Percentiles rank a stretch among this genome's conserved stretches.
phyloP scores from a whole-genome alignment of 30 jellyfish, hydroid and myxozoan species.

The Pseudorhiza aurosa region DNA sequence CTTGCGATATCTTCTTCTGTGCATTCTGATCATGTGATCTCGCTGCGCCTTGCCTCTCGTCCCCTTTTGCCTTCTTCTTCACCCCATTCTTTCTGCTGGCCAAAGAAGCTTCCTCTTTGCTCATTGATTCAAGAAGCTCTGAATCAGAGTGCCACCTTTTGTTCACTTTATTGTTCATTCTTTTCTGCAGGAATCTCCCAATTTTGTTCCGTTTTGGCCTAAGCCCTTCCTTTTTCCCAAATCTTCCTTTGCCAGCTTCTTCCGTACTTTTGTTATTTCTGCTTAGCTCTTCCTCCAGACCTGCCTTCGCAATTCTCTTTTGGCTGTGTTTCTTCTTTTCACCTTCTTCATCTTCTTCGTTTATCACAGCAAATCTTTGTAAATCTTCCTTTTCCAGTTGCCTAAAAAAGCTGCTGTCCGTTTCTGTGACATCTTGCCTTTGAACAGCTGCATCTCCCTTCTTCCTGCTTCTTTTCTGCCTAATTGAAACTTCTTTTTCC shows the following conservation, averaged over 20 bases:
- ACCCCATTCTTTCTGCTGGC: constrained; percentile 17
- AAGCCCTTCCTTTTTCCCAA: background rate
- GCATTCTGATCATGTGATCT: too few relatives aligned
- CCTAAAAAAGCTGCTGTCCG: constrained; percentile 61
- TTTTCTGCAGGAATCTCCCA: constrained; percentile 1
- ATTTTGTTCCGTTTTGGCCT: background rate
- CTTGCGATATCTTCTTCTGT: too few relatives aligned
- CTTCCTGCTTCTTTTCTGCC: background rate
- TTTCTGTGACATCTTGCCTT: constrained; percentile 16
- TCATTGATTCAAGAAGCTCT: constrained; percentile 51
- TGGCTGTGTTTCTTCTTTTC: background rate
- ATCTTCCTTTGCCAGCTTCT: background rate
- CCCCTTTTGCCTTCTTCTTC: background rate
- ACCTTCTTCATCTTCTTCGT: background rate
- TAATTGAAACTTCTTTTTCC: background rate
- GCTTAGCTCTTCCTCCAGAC: background rate
- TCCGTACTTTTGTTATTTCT: background rate
- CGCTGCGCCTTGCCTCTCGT: too few relatives aligned
- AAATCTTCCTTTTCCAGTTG: constrained; percentile 48
- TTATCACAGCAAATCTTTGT: constrained; percentile 7
- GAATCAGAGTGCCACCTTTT: constrained; percentile 66
- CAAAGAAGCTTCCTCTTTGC: constrained; percentile 8
- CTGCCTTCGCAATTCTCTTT: background rate
- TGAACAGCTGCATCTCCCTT: background rate
- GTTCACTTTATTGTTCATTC: background rate